Evolutionary conservation across 2,888 invertebrate species (phyloP).

Genomic region (Mechanitis messenoides): DNA sequence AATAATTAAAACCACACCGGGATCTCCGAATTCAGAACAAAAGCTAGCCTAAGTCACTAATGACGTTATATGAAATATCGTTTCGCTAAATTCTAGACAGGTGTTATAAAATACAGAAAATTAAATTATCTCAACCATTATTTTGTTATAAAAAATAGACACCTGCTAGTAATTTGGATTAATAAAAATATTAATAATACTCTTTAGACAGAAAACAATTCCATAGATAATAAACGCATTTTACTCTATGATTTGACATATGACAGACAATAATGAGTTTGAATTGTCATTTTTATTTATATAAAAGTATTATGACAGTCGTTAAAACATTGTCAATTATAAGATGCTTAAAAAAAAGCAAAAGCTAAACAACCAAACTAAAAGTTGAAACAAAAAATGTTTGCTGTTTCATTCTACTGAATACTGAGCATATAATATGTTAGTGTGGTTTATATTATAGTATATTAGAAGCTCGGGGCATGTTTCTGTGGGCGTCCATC

Average conservation of each 20-base stretch:
- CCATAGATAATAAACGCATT: neutral
- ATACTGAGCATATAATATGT: neutral
- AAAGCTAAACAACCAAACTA: too few species aligned
- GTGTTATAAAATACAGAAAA: constrained; percentile 31
- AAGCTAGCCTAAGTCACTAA: constrained; percentile 42
- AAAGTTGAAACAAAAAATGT: constrained; percentile 5
- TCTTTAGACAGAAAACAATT: neutral
- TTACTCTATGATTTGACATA: too few species aligned
- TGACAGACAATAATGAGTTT: too few species aligned
- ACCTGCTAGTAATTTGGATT: constrained; percentile 17
- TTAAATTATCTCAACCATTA: constrained; percentile 22
- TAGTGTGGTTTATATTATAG: neutral
- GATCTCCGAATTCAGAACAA: constrained; percentile 46
- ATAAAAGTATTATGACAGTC: neutral
- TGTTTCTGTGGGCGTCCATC: constrained; percentile 54
- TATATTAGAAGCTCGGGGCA: constrained; percentile 32
- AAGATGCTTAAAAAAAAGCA: too few species aligned
- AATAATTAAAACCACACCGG: constrained; percentile 72
- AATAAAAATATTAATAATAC: constrained; percentile 3
- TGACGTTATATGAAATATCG: constrained; percentile 49
- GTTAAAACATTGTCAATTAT: too few species aligned
- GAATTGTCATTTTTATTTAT: neutral
- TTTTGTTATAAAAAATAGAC: constrained; percentile 18
- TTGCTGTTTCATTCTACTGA: neutral
- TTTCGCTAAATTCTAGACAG: constrained; percentile 41